Evolutionary conservation across 2,888 invertebrate species (phyloP), one percentile per base, ranked within the genome.

Genomic region (Noctua fimbriata): DNA sequence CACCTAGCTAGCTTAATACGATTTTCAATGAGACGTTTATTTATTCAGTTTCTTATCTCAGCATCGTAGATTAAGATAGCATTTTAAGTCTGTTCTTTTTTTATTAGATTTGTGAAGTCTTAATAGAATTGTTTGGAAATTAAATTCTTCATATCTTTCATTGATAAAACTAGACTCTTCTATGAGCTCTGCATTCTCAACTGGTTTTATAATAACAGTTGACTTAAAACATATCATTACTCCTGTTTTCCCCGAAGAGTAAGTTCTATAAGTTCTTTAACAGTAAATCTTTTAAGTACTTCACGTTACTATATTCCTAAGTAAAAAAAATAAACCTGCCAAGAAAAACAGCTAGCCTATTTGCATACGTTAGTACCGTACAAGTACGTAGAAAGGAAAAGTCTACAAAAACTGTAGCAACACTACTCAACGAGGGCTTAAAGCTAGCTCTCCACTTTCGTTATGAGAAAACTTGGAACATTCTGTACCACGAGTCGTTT

Each of bases 381-480:
- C 67, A 75, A 67, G 67, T 67, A 44, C 67, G 44, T 86, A 75
- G 78, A 87, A 87, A 87, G 76, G 71, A 87, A 84, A 85, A 85
- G 85, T 87, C 78, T 82, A 80, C 78, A 88, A 85, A 89, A 89
- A 87, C 86, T 85, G 81, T 79, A 79, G 82, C 72, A 85, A 85
- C 88, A 85, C 79, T 88, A 81, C 77, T 76, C 71, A 81, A 69
- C 24, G 82, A 76, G 87, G 83, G 88, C 84, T 89, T 81, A 84
- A 89, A 90, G 87, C 89, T 87, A 86, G 86, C 87, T 89, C 89
- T 87, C 87, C 91, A 92, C 91, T 93, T 90, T 89, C 89, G 91
- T 93, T 94, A 93, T 92, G 93, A 93, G 93, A 93, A 94, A 94
- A 93, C 91, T 93, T 94, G 83, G 77, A 86, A 90, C 89, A 89